Evolutionary conservation across 2,113 vertebrate species (phyloP).

Genomic region (Rhea americana): DNA sequence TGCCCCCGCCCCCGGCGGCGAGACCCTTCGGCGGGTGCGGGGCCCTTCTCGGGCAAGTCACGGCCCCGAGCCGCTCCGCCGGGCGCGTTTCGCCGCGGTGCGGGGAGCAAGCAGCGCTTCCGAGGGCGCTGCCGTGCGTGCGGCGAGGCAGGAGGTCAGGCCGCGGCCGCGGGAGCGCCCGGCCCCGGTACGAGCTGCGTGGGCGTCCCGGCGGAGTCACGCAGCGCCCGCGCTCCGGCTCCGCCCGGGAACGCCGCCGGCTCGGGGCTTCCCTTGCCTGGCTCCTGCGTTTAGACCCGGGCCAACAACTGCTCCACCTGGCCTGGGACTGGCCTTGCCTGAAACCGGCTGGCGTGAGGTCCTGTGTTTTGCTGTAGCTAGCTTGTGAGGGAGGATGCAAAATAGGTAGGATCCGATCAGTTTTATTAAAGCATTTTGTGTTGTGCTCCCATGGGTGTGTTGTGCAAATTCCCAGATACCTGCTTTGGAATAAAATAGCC

Average conservation of each 20-base stretch:
- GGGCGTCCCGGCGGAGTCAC: neutral
- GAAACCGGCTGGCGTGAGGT: neutral
- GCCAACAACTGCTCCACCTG: neutral
- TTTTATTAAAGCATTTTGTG: neutral
- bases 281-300: neutral
- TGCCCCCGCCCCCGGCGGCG: neutral
- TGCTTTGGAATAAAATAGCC: neutral
- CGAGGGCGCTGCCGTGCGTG: neutral
- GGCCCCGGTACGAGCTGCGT: neutral
- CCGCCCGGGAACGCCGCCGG: neutral
- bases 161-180: neutral
- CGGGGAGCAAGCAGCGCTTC: conserved; percentile 18
- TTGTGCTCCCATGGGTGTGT: neutral
- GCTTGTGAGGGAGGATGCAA: conserved; percentile 10
- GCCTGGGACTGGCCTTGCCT: neutral
- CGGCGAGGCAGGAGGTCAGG: neutral
- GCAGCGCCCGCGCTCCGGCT: neutral
- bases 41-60: conserved; percentile 14
- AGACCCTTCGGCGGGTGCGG: neutral
- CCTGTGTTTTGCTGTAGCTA: neutral
- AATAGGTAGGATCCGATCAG: neutral
- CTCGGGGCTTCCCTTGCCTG: neutral
- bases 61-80: conserved; percentile 12
- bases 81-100: conserved; percentile 4
- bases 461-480: neutral